These are phyloP conservation scores for Mirounga angustirostris DNA, from an alignment of 2,113 vertebrate genomes.

Conservation along the genomic window DNA sequence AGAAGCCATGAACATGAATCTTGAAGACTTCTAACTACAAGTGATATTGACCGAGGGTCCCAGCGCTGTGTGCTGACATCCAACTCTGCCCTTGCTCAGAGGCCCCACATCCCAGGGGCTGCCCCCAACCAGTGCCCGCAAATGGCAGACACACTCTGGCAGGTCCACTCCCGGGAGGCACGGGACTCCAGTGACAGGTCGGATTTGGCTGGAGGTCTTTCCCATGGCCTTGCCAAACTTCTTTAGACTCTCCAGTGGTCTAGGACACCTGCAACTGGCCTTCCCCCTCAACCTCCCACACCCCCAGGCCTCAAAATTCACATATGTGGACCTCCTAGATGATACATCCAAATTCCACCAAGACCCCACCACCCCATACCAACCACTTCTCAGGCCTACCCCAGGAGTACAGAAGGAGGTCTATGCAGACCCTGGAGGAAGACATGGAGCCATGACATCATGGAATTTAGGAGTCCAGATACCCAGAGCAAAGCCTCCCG, in stretches of 20 bases:
- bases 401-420: neutral
- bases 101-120: neutral
- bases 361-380: neutral
- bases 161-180: neutral
- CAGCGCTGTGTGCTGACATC: fast-evolving
- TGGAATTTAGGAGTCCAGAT: too few relatives aligned
- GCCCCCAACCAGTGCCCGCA: too few relatives aligned
- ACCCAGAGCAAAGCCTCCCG: neutral
- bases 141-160: neutral
- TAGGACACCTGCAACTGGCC: too few relatives aligned
- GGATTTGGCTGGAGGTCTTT: neutral
- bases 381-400: neutral
- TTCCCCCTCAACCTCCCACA: neutral
- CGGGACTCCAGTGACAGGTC: neutral
- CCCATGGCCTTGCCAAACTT: neutral
- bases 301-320: neutral
- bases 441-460: neutral
- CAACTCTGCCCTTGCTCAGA: neutral
- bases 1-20: neutral
- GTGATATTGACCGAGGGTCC: neutral
- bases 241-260: fast-evolving
- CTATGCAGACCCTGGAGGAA: neutral
- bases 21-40: neutral
- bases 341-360: neutral
- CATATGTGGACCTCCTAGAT: neutral